Evolutionary conservation across 2,888 invertebrate species (phyloP), one percentile per base, ranked within the genome.

Genomic region (Mycalesis mineus): DNA sequence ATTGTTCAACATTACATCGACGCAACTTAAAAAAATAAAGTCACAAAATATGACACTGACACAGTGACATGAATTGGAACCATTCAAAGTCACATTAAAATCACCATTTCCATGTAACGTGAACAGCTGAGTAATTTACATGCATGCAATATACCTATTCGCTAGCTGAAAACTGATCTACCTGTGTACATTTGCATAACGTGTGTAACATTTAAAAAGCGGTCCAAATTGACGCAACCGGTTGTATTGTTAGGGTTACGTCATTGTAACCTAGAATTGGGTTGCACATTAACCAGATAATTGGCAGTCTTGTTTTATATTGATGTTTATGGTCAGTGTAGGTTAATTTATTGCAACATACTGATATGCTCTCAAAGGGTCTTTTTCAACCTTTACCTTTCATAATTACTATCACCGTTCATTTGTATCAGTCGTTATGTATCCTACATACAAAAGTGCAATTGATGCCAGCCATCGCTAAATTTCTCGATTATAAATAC

Each of bases 211-310:
- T 65, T 70, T 66, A 54, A 62, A 77, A 68, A 65, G 69, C 68
- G 63, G 63, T 67, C 55, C 75, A 71, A 78, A 77, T 74, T 72
- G 65, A 74, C 75, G 70, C 69, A 69, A 73, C 71, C 63, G 63
- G 66, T 64, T 58, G 36, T 47, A 57, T 62, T 64, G 68, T 67
- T 66, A 66, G 65, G 53, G 55, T 68, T 66, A 52, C 51, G 57
- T 65, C 58, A 66, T 62, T 50, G 60, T 42, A 44, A 61, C 58
- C 55, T 17, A 49, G 49, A 50, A 58, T 55, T 61, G 39, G 47
- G 40, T 44, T 41, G 42, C 50, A 64, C 57, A 44, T 48, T 50
- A 58, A 60, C 54, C 47, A 58, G 55, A 60, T 59, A 61, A 57
- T 55, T 31, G 40, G 42, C 28, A 37, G 29, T 57, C 47, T 50